A percentile compares a stretch with the other conserved stretches of the same genome.
phyloP scores from a whole-genome alignment of 1,140 invertebrate genomes.

The Papilio dardanus region DNA sequence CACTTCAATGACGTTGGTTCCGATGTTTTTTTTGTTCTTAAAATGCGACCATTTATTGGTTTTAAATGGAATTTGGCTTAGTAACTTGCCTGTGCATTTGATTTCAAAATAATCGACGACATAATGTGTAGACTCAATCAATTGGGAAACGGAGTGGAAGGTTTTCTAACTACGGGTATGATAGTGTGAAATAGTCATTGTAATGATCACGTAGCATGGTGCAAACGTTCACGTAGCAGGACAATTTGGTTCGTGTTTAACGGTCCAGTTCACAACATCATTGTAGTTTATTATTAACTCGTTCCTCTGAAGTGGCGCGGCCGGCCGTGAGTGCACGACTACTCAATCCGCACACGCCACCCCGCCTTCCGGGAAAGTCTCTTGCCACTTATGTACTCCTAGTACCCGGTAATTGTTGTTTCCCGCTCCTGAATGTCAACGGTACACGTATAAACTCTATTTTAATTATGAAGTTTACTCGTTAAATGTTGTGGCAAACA shows the following conservation, averaged over 20 bases:
- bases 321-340: slow-evolving; percentile 34
- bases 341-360: slow-evolving; percentile 31
- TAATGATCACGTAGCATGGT: neutral
- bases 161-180: neutral
- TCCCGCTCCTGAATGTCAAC: slow-evolving; percentile 6
- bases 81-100: neutral
- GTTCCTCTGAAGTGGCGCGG: slow-evolving; percentile 26
- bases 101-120: neutral
- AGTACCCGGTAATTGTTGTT: slow-evolving; percentile 33
- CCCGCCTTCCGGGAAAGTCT: slow-evolving; percentile 23
- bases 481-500: neutral
- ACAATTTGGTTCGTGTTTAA: slow-evolving; percentile 18
- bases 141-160: slow-evolving; percentile 1
- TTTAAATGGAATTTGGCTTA: neutral
- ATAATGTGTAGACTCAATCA: neutral
- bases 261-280: slow-evolving; percentile 23
- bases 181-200: neutral
- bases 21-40: neutral
- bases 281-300: slow-evolving; percentile 22
- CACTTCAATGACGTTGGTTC: neutral
- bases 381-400: slow-evolving; percentile 23
- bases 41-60: neutral
- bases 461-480: neutral
- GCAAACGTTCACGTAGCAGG: slow-evolving; percentile 10
- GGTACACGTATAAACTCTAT: neutral